Base-by-base conservation (phyloP, 2,888 invertebrate species). In the Ectemnius cavifrons region DNA sequence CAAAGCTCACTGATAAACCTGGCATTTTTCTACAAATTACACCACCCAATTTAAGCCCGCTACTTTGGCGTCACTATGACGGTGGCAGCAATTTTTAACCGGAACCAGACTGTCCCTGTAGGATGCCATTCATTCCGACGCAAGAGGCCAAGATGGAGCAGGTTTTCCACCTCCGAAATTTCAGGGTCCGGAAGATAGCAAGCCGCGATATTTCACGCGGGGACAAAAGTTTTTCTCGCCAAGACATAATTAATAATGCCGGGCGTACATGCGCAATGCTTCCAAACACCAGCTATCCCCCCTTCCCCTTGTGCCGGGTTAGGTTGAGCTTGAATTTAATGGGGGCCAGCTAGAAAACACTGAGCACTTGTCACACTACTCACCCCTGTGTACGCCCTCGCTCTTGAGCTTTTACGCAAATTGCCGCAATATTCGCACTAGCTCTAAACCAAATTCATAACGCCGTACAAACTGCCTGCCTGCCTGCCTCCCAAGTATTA, bases 161-260 rank as follows among this genome's bases (percentile, higher is more conserved):
- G 37, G 37, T 11, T 37, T 37, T 37, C 37, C 37, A 37, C 37
- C 37, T 37, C 37, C 37, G 37, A 37, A 37, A 37, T 37, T 37
- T 37, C 37, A 6, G 11, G 37, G 37, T 6, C 37, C 37, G 37
- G 37, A 37, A 37, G 37, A 37, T 37, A 37, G 11, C 37, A 37
- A 11, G 37, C 37, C 37, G 37, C 37, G 37, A 37, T 37, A 37
- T 52, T 52, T n/a, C 52, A 52, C 52, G 16, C 14, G 52, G 14
- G 52, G 73, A 77, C 70, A 58, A 82, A 78, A 76, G 64, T 82
- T 82, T 83, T 83, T 71, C 72, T 45, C 69, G 49, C 57, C 37
- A 65, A 75, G 77, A 79, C 71, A 77, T 77, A 83, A 83, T 83
- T 83, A 83, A 83, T 83, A 83, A 83, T 74, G 71, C 59, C 64